Percentiles rank a stretch among this genome's conserved stretches.
phyloP scores from a whole-genome alignment of 2,888 invertebrate species.

The Empis stercorea region DNA sequence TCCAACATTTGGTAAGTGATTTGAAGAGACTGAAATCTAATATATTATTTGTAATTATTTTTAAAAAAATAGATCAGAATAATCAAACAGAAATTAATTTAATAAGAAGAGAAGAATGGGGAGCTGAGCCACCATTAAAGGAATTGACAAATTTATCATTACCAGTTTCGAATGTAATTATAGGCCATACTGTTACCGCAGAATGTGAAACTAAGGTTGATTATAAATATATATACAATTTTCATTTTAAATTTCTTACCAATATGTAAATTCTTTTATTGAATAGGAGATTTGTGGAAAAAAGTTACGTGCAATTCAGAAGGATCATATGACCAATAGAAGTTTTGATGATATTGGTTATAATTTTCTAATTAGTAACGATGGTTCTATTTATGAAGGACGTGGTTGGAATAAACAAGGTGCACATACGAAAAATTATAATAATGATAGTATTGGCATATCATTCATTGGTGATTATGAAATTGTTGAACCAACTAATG shows the following conservation, averaged over 20 bases:
- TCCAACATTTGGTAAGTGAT: too few species aligned
- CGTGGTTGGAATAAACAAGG: conserved; percentile 62
- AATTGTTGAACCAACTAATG: conserved; percentile 37
- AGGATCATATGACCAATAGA: conserved; percentile 51
- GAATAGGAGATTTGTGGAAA: background rate
- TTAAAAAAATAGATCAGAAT: too few species aligned
- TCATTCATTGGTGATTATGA: conserved; percentile 61
- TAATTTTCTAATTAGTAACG: conserved; percentile 67
- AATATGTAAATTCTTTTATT: background rate
- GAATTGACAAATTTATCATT: too few species aligned
- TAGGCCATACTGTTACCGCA: too few species aligned
- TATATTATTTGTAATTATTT: too few species aligned
- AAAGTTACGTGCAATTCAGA: conserved; percentile 36
- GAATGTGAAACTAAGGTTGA: background rate
- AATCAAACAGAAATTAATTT: too few species aligned
- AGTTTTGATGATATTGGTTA: conserved; percentile 58
- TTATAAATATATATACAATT: background rate
- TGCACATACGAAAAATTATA: conserved; percentile 56
- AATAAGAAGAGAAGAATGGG: too few species aligned
- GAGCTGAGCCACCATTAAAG: too few species aligned
- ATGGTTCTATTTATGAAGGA: conserved; percentile 58
- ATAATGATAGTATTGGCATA: conserved; percentile 52
- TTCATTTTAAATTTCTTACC: background rate
- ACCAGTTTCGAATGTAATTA: too few species aligned
- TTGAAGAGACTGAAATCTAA: too few species aligned